Conservation (phyloP, 2,797 vertebrate genomes). For the Fistularia commersonii region DNA sequence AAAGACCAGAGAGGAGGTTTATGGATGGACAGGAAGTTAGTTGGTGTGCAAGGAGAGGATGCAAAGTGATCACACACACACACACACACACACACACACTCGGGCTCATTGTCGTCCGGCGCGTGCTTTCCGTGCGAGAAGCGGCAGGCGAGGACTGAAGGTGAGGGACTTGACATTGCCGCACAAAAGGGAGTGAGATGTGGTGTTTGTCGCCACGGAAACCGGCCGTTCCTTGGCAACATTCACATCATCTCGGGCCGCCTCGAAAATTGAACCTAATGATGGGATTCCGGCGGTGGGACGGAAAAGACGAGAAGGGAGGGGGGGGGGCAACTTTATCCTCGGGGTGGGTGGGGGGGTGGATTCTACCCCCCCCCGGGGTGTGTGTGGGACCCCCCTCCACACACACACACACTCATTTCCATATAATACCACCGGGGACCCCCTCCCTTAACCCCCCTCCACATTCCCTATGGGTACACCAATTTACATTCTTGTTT, state of each 20-base stretch:
- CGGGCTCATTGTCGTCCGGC: conserved; percentile 22
- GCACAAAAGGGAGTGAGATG: conserved; percentile 73
- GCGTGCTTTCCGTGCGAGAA: conserved; percentile 18
- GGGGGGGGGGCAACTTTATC: no score
- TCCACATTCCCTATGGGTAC: conserved; percentile 75
- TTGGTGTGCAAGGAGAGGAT: no score
- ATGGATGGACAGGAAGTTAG: no score
- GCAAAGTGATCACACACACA: no score
- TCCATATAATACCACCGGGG: not conserved
- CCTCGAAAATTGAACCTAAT: conserved; percentile 82
- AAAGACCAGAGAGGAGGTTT: no score
- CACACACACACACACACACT: no score
- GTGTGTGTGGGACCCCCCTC: no score
- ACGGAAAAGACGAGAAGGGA: no score
- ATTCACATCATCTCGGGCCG: conserved; percentile 77
- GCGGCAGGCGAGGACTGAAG: conserved; percentile 18
- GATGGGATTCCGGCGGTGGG: conserved; percentile 76
- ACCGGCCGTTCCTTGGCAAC: conserved; percentile 92
- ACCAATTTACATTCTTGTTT: conserved; percentile 86
- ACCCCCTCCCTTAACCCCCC: conserved; percentile 57
- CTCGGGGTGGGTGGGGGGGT: no score
- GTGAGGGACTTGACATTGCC: conserved; percentile 55
- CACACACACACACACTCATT: no score
- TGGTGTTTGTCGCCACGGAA: conserved; percentile 83
- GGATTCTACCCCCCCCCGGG: no score